Percentiles rank a stretch among this genome's conserved stretches.
Conservation (phyloP, 2,888 invertebrate genomes). For the Eristalis tenax region DNA sequence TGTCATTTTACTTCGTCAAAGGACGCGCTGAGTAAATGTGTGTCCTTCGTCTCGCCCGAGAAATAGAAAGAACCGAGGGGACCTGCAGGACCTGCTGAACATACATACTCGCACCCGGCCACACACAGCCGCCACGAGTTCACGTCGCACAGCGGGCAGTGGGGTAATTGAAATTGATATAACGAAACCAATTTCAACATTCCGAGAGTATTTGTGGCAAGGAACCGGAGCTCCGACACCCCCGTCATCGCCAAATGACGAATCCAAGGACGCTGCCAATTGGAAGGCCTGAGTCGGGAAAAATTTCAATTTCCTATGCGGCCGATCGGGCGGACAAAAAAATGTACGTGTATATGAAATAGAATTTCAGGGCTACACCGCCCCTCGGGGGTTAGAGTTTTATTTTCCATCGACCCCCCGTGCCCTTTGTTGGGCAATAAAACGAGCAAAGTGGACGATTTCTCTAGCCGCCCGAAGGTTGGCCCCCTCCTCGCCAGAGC, state of each 20-base stretch:
- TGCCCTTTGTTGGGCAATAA: slow-evolving; percentile 37
- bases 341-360: slow-evolving; percentile 2
- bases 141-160: not conserved
- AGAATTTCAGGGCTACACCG: not conserved
- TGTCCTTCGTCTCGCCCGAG: slow-evolving; percentile 1
- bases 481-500: not conserved
- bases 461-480: slow-evolving; percentile 26
- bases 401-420: slow-evolving; percentile 14
- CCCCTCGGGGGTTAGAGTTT: not conserved
- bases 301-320: slow-evolving; percentile 45
- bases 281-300: not conserved
- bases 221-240: too few relatives aligned
- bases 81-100: not conserved
- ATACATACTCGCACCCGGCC: not conserved
- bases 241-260: slow-evolving; percentile 25
- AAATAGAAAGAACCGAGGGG: slow-evolving; percentile 3
- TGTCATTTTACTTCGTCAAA: slow-evolving; percentile 63
- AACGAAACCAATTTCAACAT: slow-evolving; percentile 63
- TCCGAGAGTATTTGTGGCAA: slow-evolving; percentile 27
- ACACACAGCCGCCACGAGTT: not conserved
- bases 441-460: slow-evolving; percentile 21
- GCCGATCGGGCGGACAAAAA: slow-evolving; percentile 15
- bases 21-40: slow-evolving; percentile 20
- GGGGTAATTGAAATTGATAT: slow-evolving; percentile 57
- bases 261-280: slow-evolving; percentile 36